Percentiles rank a stretch among this genome's conserved stretches.
Evolutionary conservation across 2,888 invertebrate genomes (phyloP).

Genomic region (Elegia similella): DNA sequence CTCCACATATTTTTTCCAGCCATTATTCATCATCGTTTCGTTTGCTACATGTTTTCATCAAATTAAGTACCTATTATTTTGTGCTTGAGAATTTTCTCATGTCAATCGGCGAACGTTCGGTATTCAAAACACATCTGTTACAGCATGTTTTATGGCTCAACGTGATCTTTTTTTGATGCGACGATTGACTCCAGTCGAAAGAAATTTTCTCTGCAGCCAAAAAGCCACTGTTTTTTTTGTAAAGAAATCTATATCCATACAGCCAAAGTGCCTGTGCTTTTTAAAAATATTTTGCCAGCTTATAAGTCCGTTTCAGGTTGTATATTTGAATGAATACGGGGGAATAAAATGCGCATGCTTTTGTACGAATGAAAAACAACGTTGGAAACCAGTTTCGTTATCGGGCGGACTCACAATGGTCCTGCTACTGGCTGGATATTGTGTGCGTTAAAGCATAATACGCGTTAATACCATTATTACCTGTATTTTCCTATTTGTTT

Average conservation of each 20-base stretch:
- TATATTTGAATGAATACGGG: conserved; percentile 28
- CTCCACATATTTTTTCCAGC: background rate
- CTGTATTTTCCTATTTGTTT: conserved; percentile 60
- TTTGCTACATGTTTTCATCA: background rate
- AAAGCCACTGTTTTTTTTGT: background rate
- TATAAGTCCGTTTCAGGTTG: background rate
- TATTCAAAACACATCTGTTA: conserved; percentile 12
- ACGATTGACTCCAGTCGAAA: background rate
- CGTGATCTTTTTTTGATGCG: conserved; percentile 11
- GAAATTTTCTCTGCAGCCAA: background rate
- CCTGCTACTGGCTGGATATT: conserved; percentile 18
- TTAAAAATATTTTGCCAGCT: background rate
- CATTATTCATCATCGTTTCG: background rate
- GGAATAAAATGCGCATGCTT: conserved; percentile 34
- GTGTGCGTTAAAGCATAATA: conserved; percentile 35
- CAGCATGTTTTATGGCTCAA: conserved; percentile 8
- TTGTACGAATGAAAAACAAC: conserved; percentile 48
- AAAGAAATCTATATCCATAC: background rate
- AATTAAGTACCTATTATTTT: background rate
- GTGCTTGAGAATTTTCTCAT: background rate
- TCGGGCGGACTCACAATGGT: conserved; percentile 50
- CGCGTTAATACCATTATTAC: conserved; percentile 58
- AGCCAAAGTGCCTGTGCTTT: background rate
- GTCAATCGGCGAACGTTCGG: conserved; percentile 9
- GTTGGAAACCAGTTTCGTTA: conserved; percentile 47